These are phyloP conservation scores for Meandrusa payeni DNA, from an alignment of 2,888 invertebrate genomes.

Conservation along the genomic window DNA sequence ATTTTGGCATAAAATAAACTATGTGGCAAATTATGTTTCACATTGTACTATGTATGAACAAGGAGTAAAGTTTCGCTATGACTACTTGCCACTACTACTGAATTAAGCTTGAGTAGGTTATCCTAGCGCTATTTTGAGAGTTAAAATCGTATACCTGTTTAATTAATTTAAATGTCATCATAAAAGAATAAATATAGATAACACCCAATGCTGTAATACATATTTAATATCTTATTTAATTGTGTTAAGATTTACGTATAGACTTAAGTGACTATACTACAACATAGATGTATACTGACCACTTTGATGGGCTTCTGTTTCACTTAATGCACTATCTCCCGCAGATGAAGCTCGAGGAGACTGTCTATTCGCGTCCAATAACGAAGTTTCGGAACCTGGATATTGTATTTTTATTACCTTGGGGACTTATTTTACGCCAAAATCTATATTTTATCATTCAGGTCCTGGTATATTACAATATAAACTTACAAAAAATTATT, in stretches of 20 bases:
- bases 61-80: constrained; percentile 80
- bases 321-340: constrained; percentile 70
- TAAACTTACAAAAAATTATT: too few relatives aligned
- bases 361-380: constrained; percentile 70
- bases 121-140: constrained; percentile 1
- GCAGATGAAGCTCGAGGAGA: constrained; percentile 73
- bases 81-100: constrained; percentile 77
- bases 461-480: too few relatives aligned
- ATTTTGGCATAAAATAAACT: constrained; percentile 59
- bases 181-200: constrained; percentile 11
- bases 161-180: too few relatives aligned
- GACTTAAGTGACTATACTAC: too few relatives aligned
- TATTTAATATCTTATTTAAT: constrained; percentile 27
- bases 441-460: too few relatives aligned
- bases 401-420: constrained; percentile 20
- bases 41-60: constrained; percentile 52
- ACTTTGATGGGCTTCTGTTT: constrained; percentile 76
- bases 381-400: constrained; percentile 73
- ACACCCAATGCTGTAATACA: constrained; percentile 5
- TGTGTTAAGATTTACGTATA: background rate
- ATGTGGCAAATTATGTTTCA: constrained; percentile 69
- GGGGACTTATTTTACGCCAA: background rate
- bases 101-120: constrained; percentile 50
- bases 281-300: constrained; percentile 62
- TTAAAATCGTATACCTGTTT: background rate